phyloP scores from a whole-genome alignment of 2,797 vertebrate species.

The Lutjanus argentimaculatus region DNA sequence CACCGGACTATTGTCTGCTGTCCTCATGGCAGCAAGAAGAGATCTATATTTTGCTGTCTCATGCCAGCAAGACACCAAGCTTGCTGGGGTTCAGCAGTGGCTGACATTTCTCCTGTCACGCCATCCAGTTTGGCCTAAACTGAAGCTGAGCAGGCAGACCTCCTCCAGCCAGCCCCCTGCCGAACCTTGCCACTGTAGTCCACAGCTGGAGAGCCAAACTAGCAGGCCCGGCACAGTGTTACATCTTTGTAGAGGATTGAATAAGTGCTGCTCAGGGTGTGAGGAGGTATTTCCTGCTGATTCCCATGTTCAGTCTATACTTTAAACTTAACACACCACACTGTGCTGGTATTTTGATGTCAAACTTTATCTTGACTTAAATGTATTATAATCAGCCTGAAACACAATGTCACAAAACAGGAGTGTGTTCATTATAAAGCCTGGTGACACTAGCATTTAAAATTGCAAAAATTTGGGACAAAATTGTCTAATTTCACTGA shows the following conservation, averaged over 20 bases:
- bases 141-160: conserved; percentile 25
- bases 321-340: not conserved
- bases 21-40: conserved; percentile 31
- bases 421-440: too few relatives aligned
- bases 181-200: conserved; percentile 25
- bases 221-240: conserved; percentile 23
- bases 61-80: conserved; percentile 34
- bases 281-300: conserved; percentile 11
- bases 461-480: too few relatives aligned
- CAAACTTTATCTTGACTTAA: too few relatives aligned
- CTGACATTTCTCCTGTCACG: conserved; percentile 74
- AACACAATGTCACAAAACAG: too few relatives aligned
- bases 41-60: conserved; percentile 55
- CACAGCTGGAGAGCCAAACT: conserved; percentile 46
- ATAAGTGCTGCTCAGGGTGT: conserved; percentile 27
- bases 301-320: not conserved
- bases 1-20: conserved; percentile 40
- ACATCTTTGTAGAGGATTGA: conserved; percentile 34
- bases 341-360: not conserved
- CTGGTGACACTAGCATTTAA: too few relatives aligned
- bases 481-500: too few relatives aligned
- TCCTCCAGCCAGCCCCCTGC: conserved; percentile 3
- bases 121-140: conserved; percentile 41
- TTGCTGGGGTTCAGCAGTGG: conserved; percentile 43
- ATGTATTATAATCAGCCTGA: too few relatives aligned